Base-by-base conservation (phyloP, 2,888 invertebrate species). In the Eilema sororculum region DNA sequence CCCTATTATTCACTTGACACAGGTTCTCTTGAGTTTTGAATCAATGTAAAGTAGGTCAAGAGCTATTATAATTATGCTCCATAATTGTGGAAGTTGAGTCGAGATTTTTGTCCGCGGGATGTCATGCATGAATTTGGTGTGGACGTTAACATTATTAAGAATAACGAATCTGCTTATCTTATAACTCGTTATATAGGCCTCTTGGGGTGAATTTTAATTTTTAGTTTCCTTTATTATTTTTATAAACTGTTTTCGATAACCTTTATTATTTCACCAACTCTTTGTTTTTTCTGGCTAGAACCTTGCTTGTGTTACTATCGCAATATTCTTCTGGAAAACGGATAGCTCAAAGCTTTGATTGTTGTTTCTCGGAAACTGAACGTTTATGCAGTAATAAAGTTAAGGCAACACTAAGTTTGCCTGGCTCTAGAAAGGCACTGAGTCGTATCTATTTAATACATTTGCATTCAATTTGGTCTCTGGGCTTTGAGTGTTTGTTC, bases 321-420 rank as follows among this genome's bases (percentile, higher is more conserved):
- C n/a, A 52, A 52, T 2, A 52, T 52, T 20, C n/a, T n/a, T 2
- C 20, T 5, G 5, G 3, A 20, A n/a, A 20, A 46, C 20, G 5
- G 5, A 20, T 6, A 46, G 1, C n/a, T 52, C 8, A 52, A 52
- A n/a, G 8, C n/a, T 8, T n/a, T n/a, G n/a, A 8, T n/a, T 9
- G 5, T 5, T 20, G 20, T 46, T 46, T 46, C 46, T 46, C 46
- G 46, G 46, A 16, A 46, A 46, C 46, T 46, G 46, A 46, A 46
- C n/a, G 52, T 52, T 46, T 52, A 52, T 52, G 52, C n/a, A n/a
- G n/a, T 52, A 52, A 52, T 20, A n/a, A n/a, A 52, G 52, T n/a
- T 52, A 52, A 52, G 2, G 4, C 52, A n/a, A 52, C 0, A 20
- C 52, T 46, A 5, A 52, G 52, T 52, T 52, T n/a, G 52, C 52